Evolutionary conservation across 2,797 vertebrate species (phyloP).

Genomic region (Psittacula derbiana): DNA sequence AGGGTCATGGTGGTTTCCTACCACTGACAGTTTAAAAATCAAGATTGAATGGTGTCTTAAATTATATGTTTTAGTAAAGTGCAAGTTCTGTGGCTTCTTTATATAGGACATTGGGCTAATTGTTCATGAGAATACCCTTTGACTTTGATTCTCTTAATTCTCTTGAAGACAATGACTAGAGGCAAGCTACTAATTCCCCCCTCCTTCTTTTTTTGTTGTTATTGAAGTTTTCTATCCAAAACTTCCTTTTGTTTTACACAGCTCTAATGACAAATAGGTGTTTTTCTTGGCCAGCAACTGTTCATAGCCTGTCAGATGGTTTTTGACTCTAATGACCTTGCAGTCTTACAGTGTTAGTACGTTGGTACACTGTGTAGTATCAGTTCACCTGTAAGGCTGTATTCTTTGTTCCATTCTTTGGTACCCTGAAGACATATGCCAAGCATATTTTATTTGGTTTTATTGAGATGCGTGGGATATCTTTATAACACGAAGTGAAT

Average conservation of each 20-base stretch:
- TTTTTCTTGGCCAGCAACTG: neutral
- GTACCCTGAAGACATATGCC: neutral
- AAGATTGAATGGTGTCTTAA: constrained; percentile 49
- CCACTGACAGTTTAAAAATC: constrained; percentile 30
- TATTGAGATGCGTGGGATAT: neutral
- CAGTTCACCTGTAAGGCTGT: neutral
- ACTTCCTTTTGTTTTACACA: neutral
- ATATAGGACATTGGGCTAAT: neutral
- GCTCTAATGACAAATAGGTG: neutral
- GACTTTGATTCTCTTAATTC: constrained; percentile 10
- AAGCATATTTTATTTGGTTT: neutral
- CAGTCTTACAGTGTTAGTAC: neutral
- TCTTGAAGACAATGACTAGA: neutral
- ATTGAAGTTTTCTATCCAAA: neutral
- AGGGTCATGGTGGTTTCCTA: constrained; percentile 46
- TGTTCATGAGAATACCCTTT: constrained; percentile 14
- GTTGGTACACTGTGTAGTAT: neutral
- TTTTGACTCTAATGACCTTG: neutral
- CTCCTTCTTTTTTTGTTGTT: neutral
- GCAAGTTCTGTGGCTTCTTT: constrained; percentile 41
- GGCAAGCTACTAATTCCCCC: neutral
- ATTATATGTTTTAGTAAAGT: constrained; percentile 41
- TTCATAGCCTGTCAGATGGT: neutral
- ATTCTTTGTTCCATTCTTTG: neutral
- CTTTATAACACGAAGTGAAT: neutral